Conservation (phyloP, 2,888 invertebrate genomes). For the Latrodectus hesperus region DNA sequence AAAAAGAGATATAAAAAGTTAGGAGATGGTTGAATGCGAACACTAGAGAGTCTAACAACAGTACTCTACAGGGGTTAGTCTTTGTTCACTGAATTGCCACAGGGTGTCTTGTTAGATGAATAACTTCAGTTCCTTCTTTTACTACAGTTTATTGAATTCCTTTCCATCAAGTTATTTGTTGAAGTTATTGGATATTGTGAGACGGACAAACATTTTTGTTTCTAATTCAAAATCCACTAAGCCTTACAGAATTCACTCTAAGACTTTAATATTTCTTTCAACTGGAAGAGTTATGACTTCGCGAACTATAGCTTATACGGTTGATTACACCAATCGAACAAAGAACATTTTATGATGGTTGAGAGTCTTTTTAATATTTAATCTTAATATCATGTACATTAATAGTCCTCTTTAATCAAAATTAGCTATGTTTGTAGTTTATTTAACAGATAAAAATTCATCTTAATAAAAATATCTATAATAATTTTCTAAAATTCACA, state of each 20-base stretch:
- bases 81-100: slow-evolving; percentile 28
- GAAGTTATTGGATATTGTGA: slow-evolving; percentile 57
- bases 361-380: too few species aligned
- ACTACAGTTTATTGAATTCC: slow-evolving; percentile 54
- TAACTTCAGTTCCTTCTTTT: slow-evolving; percentile 18
- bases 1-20: neutral
- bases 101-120: slow-evolving; percentile 23
- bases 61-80: slow-evolving; percentile 2
- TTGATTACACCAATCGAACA: too few species aligned
- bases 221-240: slow-evolving; percentile 35
- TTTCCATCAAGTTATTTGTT: slow-evolving; percentile 57
- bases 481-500: too few species aligned
- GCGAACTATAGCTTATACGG: neutral
- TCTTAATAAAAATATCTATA: too few species aligned
- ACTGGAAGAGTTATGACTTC: neutral
- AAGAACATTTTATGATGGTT: too few species aligned
- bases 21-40: neutral
- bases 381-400: too few species aligned
- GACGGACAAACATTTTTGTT: slow-evolving; percentile 23
- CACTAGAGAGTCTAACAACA: slow-evolving; percentile 9
- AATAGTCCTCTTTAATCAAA: too few species aligned
- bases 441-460: too few species aligned
- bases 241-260: slow-evolving; percentile 4
- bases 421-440: too few species aligned
- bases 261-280: slow-evolving; percentile 17